Percentiles rank a stretch among this genome's conserved stretches.
Conservation (phyloP, 2,797 vertebrate genomes). For the Hemibagrus guttatus region DNA sequence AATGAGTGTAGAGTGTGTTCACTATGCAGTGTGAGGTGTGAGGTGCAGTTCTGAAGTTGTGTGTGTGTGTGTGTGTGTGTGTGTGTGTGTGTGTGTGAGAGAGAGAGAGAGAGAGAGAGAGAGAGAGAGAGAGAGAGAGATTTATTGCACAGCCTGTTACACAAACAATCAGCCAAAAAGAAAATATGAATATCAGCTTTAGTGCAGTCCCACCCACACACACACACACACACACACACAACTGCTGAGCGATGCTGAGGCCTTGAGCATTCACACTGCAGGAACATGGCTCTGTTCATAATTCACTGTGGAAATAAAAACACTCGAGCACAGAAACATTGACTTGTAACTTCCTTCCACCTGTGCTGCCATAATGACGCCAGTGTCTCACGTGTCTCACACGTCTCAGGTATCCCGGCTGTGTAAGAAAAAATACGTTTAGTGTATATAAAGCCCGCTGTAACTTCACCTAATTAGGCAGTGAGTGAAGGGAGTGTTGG, state of each 20-base stretch:
- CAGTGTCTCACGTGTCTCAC: slow-evolving; percentile 32
- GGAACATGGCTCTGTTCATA: slow-evolving; percentile 15
- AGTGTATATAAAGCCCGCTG: slow-evolving; percentile 11
- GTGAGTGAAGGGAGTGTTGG: slow-evolving; percentile 22
- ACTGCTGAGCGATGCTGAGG: not conserved
- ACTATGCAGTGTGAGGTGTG: slow-evolving; percentile 2
- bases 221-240: slow-evolving; percentile 46
- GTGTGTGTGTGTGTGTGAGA: not conserved
- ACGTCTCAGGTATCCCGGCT: slow-evolving; percentile 23
- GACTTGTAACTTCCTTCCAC: slow-evolving; percentile 32
- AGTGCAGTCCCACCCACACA: not conserved
- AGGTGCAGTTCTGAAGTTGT: not conserved
- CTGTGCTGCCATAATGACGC: slow-evolving; percentile 38
- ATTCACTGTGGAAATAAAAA: slow-evolving; percentile 37
- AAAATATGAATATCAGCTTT: not conserved
- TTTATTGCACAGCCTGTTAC: not conserved
- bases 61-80: slow-evolving; percentile 5
- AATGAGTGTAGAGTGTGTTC: slow-evolving; percentile 17
- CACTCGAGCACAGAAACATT: slow-evolving; percentile 22
- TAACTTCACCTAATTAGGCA: slow-evolving; percentile 41
- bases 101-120: not conserved
- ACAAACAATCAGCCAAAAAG: not conserved
- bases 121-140: not conserved
- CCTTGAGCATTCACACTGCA: not conserved
- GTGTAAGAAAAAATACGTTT: slow-evolving; percentile 4